Evolutionary conservation across 1,140 invertebrate species (phyloP), one percentile per base, ranked within the genome.

Genomic region (Euglossa dilemma): DNA sequence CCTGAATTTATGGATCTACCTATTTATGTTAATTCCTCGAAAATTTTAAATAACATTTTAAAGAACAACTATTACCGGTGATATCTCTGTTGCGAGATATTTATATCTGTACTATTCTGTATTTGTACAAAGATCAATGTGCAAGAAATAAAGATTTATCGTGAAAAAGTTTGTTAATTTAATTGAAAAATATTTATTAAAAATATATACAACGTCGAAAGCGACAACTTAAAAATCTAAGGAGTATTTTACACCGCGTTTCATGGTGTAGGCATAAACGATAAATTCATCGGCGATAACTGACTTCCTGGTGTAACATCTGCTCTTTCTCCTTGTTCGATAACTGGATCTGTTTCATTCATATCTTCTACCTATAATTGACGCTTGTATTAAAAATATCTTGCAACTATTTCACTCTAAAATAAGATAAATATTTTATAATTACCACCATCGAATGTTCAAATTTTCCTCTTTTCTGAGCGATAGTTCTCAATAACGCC

Each of bases 401-500:
- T 16, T 47, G 57, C 50, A 25, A 47, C 23, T 64, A 6, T 45
- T 11, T 14, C 20, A 43, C 43, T 50, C 14, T 18, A 16, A 52
- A 52, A 12, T 36, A 36, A 11, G 6, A 20, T 43, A 64, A 56
- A 83, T 56, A 56, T 20, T 74, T 14, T 67, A 23, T 84, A 91
- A 90, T 91, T 89, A 95, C 94, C 87, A 94, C 92, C 94, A 95
- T 95, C 50, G 93, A 92, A 84, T 95, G 94, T 77, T 95, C 95
- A 23, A 94, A 92, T 91, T 95, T 95, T 16, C 92, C 94, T 92
- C 96, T 94, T 87, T 96, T 96, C 78, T 96, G 95, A 50, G 97
- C 96, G 69, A 99, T 98, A 1, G 97, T 97, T 93, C 97, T 97
- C 1, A 99, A 92, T 74, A 99, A 95, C 3, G 97, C 97, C 93